Conservation (phyloP, 2,113 vertebrate species). For the Sigmodon hispidus region DNA sequence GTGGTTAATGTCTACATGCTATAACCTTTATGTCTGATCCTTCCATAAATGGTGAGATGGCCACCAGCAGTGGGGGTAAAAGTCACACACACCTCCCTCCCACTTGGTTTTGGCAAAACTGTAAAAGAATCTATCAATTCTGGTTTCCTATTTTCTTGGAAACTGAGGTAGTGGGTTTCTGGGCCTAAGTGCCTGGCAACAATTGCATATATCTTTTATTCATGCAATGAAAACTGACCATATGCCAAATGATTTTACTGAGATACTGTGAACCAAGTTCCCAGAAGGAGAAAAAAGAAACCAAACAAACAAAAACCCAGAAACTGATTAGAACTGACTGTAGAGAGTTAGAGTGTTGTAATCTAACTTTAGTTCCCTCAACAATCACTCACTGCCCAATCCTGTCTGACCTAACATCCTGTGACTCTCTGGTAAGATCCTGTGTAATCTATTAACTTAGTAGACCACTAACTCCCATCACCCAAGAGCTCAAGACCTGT, state of each 20-base stretch:
- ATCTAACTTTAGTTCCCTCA: not conserved
- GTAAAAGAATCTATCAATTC: not conserved
- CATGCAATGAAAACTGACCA: slow-evolving; percentile 6
- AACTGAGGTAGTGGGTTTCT: not conserved
- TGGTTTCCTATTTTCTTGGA: not conserved
- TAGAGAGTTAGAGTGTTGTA: not conserved
- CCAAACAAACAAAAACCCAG: not conserved
- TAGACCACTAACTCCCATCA: not conserved
- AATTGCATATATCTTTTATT: not conserved
- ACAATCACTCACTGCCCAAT: not conserved
- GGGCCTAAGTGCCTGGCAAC: not conserved
- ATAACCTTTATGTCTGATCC: not conserved
- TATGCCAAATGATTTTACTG: not conserved
- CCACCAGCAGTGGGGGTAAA: not conserved
- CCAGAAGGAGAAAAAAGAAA: not conserved
- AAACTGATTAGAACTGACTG: not conserved
- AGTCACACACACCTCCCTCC: not conserved
- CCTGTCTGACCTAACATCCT: not conserved
- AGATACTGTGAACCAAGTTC: not conserved
- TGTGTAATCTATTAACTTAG: not conserved
- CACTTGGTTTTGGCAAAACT: not conserved
- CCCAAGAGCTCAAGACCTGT: too few species aligned
- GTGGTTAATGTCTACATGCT: not conserved
- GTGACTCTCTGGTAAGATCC: not conserved
- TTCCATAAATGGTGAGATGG: not conserved